Percentiles rank a stretch among this genome's conserved stretches.
Conservation (phyloP, 2,113 vertebrate species). For the Galeopterus variegatus region DNA sequence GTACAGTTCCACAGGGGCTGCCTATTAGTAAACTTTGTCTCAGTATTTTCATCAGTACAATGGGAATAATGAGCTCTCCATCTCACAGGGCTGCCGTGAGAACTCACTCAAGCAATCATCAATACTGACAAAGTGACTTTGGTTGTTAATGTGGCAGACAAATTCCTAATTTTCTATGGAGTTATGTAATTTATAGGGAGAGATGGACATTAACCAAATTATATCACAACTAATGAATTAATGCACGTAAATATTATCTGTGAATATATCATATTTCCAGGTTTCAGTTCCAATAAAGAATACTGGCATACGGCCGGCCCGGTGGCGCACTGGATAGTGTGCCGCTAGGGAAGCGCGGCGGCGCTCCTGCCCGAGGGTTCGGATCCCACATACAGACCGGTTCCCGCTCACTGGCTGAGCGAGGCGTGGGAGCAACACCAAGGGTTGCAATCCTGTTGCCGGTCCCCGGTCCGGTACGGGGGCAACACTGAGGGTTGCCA, state of each 20-base stretch:
- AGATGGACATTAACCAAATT: neutral
- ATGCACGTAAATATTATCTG: neutral
- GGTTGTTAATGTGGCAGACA: neutral
- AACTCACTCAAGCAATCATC: neutral
- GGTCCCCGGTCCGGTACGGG: no score
- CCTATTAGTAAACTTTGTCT: neutral
- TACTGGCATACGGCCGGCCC: no score
- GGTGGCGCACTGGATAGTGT: no score
- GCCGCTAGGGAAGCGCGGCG: no score
- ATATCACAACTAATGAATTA: neutral
- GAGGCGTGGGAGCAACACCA: no score
- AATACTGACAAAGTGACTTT: neutral
- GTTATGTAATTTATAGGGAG: neutral
- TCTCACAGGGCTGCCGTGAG: neutral
- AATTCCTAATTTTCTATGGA: neutral
- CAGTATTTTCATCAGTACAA: neutral
- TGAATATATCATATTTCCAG: neutral
- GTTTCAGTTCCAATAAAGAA: neutral
- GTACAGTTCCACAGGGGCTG: neutral
- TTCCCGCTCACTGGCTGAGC: no score
- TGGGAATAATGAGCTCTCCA: neutral
- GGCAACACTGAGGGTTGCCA: no score
- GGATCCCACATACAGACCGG: no score
- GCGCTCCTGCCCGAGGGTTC: no score
- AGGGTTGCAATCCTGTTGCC: no score